Conservation (phyloP, 23 tunicate genomes). For the Phallusia fumigata region DNA sequence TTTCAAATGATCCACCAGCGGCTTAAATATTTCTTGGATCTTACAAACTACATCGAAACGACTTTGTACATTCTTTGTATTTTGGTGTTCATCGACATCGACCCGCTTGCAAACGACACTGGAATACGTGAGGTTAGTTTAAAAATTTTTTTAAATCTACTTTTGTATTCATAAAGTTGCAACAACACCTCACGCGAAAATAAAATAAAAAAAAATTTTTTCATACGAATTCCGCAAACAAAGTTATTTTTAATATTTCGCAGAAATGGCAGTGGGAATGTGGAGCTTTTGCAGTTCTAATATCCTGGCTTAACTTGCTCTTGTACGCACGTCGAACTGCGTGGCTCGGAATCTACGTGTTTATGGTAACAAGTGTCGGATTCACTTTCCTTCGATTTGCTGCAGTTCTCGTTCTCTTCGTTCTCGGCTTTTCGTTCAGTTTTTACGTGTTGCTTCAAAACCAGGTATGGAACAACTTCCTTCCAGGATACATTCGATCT, state of each 20-base stretch:
- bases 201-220: background rate
- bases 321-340: slow-evolving; percentile 41
- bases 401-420: slow-evolving; percentile 40
- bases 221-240: background rate
- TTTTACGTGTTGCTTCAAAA: slow-evolving; percentile 60
- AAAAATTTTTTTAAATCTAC: background rate
- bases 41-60: slow-evolving; percentile 46
- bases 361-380: slow-evolving; percentile 50
- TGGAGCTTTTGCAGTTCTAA: slow-evolving; percentile 41
- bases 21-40: slow-evolving; percentile 34
- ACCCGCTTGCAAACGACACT: slow-evolving; percentile 37
- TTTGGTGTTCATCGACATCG: slow-evolving; percentile 41
- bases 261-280: slow-evolving; percentile 71
- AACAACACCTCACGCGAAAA: no score
- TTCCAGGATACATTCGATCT: background rate
- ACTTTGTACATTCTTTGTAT: slow-evolving; percentile 43
- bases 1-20: slow-evolving; percentile 47
- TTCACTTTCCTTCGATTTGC: slow-evolving; percentile 45
- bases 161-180: no score
- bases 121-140: slow-evolving; percentile 39
- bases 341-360: slow-evolving; percentile 44
- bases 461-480: slow-evolving; percentile 24
- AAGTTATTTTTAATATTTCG: background rate
- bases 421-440: slow-evolving; percentile 70
- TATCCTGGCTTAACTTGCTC: slow-evolving; percentile 52